phyloP scores from a whole-genome alignment of 1,140 invertebrate genomes.

The Batillaria attramentaria region DNA sequence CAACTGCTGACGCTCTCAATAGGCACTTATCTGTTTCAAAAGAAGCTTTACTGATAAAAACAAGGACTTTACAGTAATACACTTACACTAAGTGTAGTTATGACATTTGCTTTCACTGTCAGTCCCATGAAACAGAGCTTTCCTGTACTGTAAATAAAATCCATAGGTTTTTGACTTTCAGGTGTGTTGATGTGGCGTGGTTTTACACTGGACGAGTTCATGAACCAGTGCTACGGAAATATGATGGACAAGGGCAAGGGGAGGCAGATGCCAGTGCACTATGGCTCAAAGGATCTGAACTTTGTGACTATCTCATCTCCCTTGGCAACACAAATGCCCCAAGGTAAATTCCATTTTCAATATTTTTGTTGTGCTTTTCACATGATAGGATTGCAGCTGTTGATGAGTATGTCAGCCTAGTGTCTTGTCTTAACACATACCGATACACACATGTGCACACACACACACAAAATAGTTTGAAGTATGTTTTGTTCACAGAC shows the following conservation, averaged over 20 bases:
- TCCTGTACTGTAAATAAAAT: slow-evolving; percentile 1
- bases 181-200: slow-evolving; percentile 94
- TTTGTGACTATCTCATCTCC: slow-evolving; percentile 97
- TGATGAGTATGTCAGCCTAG: too few relatives aligned
- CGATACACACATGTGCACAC: too few relatives aligned
- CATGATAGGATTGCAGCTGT: too few relatives aligned
- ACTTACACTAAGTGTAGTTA: too few relatives aligned
- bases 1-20: too few relatives aligned
- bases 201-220: slow-evolving; percentile 86
- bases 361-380: neutral
- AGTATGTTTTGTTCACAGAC: too few relatives aligned
- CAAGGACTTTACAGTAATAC: too few relatives aligned
- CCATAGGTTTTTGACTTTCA: slow-evolving; percentile 64
- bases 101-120: too few relatives aligned
- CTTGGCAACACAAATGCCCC: slow-evolving; percentile 96
- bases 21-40: too few relatives aligned
- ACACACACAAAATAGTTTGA: too few relatives aligned
- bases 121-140: neutral
- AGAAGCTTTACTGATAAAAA: too few relatives aligned
- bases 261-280: slow-evolving; percentile 93
- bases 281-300: slow-evolving; percentile 80
- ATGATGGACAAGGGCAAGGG: slow-evolving; percentile 90
- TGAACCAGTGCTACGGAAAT: slow-evolving; percentile 99
- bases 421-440: too few relatives aligned
- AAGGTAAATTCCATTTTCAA: slow-evolving; percentile 76